Conservation (phyloP, 2,113 vertebrate species). For the Planiliza haematocheilus region DNA sequence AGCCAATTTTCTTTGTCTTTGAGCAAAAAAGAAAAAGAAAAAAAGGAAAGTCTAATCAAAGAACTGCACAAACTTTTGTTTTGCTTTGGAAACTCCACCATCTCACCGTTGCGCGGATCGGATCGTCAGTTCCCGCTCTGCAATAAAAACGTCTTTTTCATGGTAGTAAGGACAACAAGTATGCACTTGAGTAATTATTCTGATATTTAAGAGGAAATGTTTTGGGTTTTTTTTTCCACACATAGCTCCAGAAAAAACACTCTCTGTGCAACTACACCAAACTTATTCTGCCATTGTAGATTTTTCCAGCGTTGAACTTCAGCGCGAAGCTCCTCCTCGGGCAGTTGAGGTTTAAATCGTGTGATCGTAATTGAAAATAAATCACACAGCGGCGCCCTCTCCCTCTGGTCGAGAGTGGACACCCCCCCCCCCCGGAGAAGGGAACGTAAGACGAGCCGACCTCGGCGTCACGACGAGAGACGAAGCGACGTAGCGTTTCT, state of each 20-base stretch:
- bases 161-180: conserved; percentile 13
- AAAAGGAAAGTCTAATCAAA: conserved; percentile 47
- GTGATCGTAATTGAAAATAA: conserved; percentile 47
- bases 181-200: conserved; percentile 17
- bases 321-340: neutral
- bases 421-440: conserved; percentile 27
- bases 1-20: conserved; percentile 60
- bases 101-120: conserved; percentile 8
- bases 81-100: conserved; percentile 9
- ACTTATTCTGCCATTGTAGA: neutral
- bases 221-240: neutral
- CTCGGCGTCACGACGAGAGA: conserved; percentile 37
- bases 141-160: neutral
- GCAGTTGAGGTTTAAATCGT: conserved; percentile 12
- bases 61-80: conserved; percentile 36
- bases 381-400: conserved; percentile 2
- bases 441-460: conserved; percentile 9
- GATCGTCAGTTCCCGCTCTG: conserved; percentile 29
- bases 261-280: no score
- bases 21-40: conserved; percentile 17
- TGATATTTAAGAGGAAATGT: conserved; percentile 12
- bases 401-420: neutral
- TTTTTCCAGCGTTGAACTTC: conserved; percentile 13
- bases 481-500: conserved; percentile 23
- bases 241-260: no score